A percentile compares a stretch with the other conserved stretches of the same genome.
These are phyloP conservation scores for Thalassophryne amazonica DNA, from an alignment of 2,797 vertebrate genomes.

Conservation along the genomic window DNA sequence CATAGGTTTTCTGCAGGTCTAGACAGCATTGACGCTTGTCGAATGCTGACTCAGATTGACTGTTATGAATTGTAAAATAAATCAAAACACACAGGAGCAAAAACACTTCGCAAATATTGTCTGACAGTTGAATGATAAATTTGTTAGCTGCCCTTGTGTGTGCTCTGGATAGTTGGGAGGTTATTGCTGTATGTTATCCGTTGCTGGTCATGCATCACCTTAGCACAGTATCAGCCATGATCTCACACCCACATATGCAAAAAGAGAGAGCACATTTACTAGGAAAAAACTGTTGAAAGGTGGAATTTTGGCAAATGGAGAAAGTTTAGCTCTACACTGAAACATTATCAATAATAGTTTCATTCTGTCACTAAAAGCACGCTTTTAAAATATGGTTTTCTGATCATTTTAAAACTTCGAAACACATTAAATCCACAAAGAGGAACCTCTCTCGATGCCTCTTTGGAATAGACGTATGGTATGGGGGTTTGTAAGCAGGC, in stretches of 20 bases:
- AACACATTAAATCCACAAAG: no score
- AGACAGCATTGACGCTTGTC: constrained; percentile 34
- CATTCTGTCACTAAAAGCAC: no score
- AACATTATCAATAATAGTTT: no score
- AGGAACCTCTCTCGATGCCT: no score
- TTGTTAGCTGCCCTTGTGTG: constrained; percentile 52
- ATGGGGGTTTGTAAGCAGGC: no score
- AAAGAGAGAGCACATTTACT: constrained; percentile 19
- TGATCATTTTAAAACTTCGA: no score
- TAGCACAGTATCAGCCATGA: constrained; percentile 48
- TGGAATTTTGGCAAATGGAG: no score
- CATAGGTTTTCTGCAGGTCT: constrained; percentile 1
- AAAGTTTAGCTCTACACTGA: no score
- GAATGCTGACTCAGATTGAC: constrained; percentile 63
- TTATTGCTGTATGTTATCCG: constrained; percentile 81
- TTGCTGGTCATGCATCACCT: constrained; percentile 78
- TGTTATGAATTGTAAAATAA: constrained; percentile 79
- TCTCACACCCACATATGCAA: constrained; percentile 49
- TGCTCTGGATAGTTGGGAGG: constrained; percentile 74
- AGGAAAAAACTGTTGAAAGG: no score
- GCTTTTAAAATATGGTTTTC: no score
- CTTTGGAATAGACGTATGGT: no score
- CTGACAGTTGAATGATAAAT: constrained; percentile 83
- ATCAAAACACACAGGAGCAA: constrained; percentile 71
- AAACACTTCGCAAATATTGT: constrained; percentile 75